Base-by-base conservation (phyloP, 2,888 invertebrate genomes). In the Julus scandinavius region DNA sequence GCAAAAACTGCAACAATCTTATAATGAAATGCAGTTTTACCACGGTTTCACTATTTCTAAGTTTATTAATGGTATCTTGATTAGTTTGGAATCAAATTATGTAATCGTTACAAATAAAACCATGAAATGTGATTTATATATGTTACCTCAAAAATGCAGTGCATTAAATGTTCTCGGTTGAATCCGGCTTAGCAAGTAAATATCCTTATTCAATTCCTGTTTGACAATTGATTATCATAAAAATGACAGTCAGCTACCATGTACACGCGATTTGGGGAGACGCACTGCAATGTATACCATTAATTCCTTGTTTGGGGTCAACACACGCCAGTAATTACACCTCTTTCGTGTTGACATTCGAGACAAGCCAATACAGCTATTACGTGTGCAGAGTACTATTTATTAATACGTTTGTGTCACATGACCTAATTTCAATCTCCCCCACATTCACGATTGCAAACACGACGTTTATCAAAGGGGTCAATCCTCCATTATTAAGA, bases 301-400 rank as follows among this genome's bases (percentile, higher is more conserved):
- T 29, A 20, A 2, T 72, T 72, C 29, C 29, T 29, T 72, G 72
- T 29, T 72, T 72, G 72, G 29, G 72, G 72, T 72, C 72, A 72
- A 72, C n/a, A 72, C 72, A 29, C 72, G 29, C 72, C 11, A 72
- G 29, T 72, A n/a, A 72, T 72, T 72, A 11, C 72, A 72, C 54
- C 11, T 2, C 72, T 29, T 9, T 45, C 7, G 29, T 29, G 72
- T 72, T 72, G 72, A 72, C 72, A 29, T 29, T 72, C 2, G 7
- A 72, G 29, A 72, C 72, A 15, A 29, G 72, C 29, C 29, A n/a
- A 72, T 29, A 72, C 29, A 6, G 9, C 29, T 11, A 13, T 38
- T 38, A 80, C 38, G 13, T 40, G 80, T 80, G 80, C 38, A 4
- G 11, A 63, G 29, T 72, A 29, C 7, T 4, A 63, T 63, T 29